These are phyloP conservation scores for Scopus umbretta DNA, from an alignment of 2,113 vertebrate genomes.

Conservation along the genomic window DNA sequence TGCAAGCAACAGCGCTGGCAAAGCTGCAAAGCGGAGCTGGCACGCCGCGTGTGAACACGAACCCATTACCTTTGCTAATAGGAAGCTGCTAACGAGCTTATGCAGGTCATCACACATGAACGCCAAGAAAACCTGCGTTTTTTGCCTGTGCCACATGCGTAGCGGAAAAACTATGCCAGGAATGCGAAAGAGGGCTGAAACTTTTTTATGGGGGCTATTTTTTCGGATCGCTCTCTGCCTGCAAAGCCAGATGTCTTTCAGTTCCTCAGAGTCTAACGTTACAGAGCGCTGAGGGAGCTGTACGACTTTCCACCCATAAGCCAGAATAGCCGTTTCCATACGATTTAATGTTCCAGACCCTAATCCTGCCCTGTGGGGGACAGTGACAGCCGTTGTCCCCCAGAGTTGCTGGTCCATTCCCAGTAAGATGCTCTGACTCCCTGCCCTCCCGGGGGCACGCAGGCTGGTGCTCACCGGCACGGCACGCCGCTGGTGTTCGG, in stretches of 20 bases:
- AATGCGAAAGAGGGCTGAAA: background rate
- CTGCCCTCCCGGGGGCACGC: background rate
- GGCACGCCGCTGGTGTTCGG: background rate
- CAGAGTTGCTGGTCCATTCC: background rate
- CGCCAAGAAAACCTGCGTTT: background rate
- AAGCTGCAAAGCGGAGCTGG: background rate
- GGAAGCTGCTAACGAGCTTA: background rate
- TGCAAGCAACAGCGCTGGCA: no score
- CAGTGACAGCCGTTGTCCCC: background rate
- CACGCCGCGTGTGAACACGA: rapidly evolving
- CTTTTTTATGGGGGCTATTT: background rate
- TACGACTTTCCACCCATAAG: background rate
- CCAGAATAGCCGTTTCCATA: background rate
- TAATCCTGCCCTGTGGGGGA: background rate
- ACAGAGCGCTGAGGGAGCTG: background rate
- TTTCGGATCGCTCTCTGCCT: background rate
- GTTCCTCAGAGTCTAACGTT: background rate
- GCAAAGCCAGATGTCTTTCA: background rate
- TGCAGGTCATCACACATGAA: background rate
- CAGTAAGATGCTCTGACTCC: background rate
- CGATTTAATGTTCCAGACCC: background rate
- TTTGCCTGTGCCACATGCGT: background rate
- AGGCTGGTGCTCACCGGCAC: rapidly evolving
- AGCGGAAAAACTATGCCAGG: slow-evolving; percentile 1
- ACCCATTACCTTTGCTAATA: background rate